A percentile compares a stretch with the other conserved stretches of the same genome.
Evolutionary conservation across 2,113 vertebrate species (phyloP).

Genomic region (Oxyruncus cristatus): DNA sequence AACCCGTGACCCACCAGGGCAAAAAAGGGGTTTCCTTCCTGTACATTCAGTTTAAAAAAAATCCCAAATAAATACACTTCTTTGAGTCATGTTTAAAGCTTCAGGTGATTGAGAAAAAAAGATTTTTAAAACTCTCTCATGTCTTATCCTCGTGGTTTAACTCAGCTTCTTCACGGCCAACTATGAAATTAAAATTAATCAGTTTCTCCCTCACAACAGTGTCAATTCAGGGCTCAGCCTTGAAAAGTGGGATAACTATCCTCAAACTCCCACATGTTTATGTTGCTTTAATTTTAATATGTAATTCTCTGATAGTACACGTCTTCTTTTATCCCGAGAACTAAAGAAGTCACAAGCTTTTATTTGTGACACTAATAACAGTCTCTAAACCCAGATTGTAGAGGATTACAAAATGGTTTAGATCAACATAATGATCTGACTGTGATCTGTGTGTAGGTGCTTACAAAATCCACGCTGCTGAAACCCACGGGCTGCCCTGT

Average conservation of each 20-base stretch:
- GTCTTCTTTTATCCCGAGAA: not conserved
- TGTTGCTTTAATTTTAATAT: not conserved
- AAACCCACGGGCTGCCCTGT: not conserved
- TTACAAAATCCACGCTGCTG: not conserved
- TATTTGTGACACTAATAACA: conserved; percentile 65
- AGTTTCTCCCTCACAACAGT: not conserved
- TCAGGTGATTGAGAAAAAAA: not conserved
- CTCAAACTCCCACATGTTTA: not conserved
- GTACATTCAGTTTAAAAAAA: not conserved
- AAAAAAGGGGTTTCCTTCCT: not conserved
- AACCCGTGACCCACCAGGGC: not conserved
- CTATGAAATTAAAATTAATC: not conserved
- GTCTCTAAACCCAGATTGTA: conserved; percentile 61
- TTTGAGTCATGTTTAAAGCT: not conserved
- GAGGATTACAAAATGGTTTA: conserved; percentile 66
- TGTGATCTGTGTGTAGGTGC: conserved; percentile 53
- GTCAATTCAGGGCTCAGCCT: not conserved
- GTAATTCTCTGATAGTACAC: not conserved
- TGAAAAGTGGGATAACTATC: not conserved
- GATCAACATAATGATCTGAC: conserved; percentile 48
- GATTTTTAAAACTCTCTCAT: not conserved
- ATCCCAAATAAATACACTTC: not conserved
- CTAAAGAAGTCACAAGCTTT: conserved; percentile 49
- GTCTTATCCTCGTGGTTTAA: not conserved
- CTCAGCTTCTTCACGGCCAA: not conserved